Evolutionary conservation across 2,888 invertebrate species (phyloP).

Genomic region (Aspidiotus destructor): DNA sequence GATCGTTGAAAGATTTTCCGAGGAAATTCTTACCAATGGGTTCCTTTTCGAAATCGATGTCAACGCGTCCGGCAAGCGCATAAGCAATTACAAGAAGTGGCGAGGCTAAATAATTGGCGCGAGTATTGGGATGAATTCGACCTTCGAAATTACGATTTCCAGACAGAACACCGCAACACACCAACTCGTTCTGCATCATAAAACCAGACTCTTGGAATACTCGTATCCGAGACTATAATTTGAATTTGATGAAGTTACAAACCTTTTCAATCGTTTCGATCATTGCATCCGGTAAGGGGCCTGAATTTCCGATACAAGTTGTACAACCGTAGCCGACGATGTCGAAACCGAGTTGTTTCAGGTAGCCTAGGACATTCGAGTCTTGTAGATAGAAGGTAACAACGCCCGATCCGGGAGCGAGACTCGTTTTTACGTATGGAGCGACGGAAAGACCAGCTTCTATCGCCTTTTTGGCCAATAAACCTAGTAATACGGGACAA

Average conservation of each 20-base stretch:
- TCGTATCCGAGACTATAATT: no score
- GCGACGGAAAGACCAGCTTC: conserved; percentile 77
- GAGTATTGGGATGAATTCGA: conserved; percentile 89
- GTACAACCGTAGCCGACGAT: conserved; percentile 99
- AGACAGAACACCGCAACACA: conserved; percentile 91
- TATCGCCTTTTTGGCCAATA: conserved; percentile 89
- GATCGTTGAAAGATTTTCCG: no score
- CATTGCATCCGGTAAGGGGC: conserved; percentile 85
- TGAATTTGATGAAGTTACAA: background rate
- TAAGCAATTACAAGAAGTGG: conserved; percentile 95
- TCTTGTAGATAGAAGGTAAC: conserved; percentile 83
- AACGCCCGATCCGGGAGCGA: conserved; percentile 92
- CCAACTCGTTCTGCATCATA: conserved; percentile 71
- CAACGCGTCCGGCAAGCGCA: conserved; percentile 88
- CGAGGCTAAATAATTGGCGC: conserved; percentile 97
- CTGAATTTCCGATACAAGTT: conserved; percentile 99
- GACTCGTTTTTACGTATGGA: conserved; percentile 92
- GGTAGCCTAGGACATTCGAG: conserved; percentile 80
- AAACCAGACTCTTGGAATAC: background rate
- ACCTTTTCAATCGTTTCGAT: conserved; percentile 83
- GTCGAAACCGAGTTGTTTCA: conserved; percentile 81
- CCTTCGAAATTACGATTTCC: conserved; percentile 99
- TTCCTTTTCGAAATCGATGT: conserved; percentile 87
- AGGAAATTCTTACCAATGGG: conserved; percentile 55
- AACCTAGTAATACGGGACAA: conserved; percentile 45